These are phyloP conservation scores for Hylaeus anthracinus DNA, from an alignment of 1,140 invertebrate genomes.

Conservation along the genomic window DNA sequence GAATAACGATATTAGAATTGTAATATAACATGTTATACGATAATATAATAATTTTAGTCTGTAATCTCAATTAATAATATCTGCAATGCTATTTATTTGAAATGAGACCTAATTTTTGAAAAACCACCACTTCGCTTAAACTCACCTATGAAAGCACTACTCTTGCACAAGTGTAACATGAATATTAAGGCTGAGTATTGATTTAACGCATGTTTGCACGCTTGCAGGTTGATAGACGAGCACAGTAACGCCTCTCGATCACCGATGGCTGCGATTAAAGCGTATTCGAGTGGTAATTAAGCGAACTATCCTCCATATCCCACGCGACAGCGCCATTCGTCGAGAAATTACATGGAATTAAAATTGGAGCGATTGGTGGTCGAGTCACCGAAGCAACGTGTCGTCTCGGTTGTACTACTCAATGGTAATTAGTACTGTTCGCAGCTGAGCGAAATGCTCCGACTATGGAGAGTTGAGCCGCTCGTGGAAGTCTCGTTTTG, in stretches of 20 bases:
- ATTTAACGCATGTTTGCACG: not conserved
- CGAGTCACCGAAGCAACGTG: not conserved
- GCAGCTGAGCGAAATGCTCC: not conserved
- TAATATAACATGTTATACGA: too few species aligned
- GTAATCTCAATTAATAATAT: too few species aligned
- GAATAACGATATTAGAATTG: too few species aligned
- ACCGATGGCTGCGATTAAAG: not conserved
- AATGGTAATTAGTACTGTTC: constrained; percentile 19
- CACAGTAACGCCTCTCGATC: not conserved
- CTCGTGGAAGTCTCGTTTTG: constrained; percentile 22
- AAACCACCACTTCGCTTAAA: too few species aligned
- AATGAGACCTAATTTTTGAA: too few species aligned
- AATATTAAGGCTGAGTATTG: not conserved
- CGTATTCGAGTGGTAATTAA: not conserved
- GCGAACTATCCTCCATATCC: not conserved
- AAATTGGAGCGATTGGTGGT: constrained; percentile 6
- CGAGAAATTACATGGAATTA: not conserved
- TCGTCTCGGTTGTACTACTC: not conserved
- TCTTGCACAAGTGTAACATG: not conserved
- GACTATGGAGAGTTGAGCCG: not conserved
- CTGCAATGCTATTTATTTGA: too few species aligned
- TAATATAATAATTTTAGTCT: too few species aligned
- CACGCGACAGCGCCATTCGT: not conserved
- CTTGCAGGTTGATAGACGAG: not conserved
- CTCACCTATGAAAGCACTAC: too few species aligned